Evolutionary conservation across 1,140 invertebrate species (phyloP), one percentile per base, ranked within the genome.

Genomic region (Leptinotarsa defecta): DNA sequence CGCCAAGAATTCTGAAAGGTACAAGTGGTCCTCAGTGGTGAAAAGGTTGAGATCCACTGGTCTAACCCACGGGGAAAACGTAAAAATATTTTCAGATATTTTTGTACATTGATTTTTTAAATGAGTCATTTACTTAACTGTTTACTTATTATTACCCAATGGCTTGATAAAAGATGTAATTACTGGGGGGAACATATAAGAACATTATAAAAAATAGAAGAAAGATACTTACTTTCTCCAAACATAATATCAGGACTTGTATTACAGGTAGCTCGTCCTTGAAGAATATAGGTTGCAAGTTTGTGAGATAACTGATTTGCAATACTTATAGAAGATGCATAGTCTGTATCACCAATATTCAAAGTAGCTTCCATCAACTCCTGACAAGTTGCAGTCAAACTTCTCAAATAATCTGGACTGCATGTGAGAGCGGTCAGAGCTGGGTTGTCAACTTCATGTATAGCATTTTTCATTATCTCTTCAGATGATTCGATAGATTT

Each of bases 171-270:
- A 43, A 43, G 6, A 11, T 11, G 8, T 43, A 43, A 43, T 43
- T 11, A 43, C 34, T 11, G 34, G 34, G 34, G 27, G 6, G 34
- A 3, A 11, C 6, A 34, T 43, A 11, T 43, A 3, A 11, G 61
- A 20, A 61, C 69, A 27, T 20, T 61, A 74, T 24, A 67, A 73
- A 43, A 8, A 11, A 43, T 11, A 71, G 20, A 71, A 20, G n/a
- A 76, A 20, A 62, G 8, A 22, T 34, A 88, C 89, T 89, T 88
- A 93, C 92, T 88, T 83, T 94, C 92, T 27, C 91, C 92, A 84
- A 90, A 89, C 63, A 90, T 89, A 80, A 94, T 92, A 85, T 94
- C 91, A 48, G 91, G 90, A 64, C 91, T 90, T 13, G 90, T 92
- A 83, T 93, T 93, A 15, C 91, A 91, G 19, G 91, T 91, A 2